Conservation (phyloP, 2,888 invertebrate genomes). For the Ceratothoa steindachneri region DNA sequence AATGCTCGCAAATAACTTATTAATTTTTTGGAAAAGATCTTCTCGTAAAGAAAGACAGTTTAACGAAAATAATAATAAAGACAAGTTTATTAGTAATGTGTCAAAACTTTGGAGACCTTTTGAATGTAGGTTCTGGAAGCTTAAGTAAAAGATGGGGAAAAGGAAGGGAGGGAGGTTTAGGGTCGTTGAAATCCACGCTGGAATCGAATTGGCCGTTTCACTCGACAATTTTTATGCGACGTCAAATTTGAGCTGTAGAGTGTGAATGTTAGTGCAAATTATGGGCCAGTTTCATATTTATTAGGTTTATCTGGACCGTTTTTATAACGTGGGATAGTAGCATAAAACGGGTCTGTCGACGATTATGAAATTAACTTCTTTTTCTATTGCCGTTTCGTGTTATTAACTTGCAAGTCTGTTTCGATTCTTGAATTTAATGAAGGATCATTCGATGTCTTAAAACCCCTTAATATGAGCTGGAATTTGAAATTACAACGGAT, state of each 20-base stretch:
- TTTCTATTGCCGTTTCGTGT: background rate
- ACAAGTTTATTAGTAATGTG: background rate
- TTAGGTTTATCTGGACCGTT: background rate
- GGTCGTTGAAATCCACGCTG: no score
- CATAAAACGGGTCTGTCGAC: background rate
- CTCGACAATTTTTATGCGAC: background rate
- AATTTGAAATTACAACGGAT: no score
- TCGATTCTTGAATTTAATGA: background rate
- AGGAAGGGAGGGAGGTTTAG: no score
- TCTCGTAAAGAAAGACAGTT: constrained; percentile 20
- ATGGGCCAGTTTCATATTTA: background rate
- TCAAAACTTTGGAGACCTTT: background rate
- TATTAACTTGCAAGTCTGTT: background rate
- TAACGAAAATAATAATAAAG: constrained; percentile 11
- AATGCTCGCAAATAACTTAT: constrained; percentile 32
- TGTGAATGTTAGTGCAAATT: background rate
- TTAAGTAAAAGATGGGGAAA: no score
- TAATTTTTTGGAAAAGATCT: constrained; percentile 30
- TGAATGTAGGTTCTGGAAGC: background rate
- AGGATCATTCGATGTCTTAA: no score
- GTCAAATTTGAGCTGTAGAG: background rate
- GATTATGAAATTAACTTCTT: background rate
- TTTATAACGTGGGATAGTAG: background rate
- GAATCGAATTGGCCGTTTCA: no score
- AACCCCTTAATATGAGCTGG: no score